phyloP scores from a whole-genome alignment of 2,113 vertebrate species.

The Ceyx cyanopectus region DNA sequence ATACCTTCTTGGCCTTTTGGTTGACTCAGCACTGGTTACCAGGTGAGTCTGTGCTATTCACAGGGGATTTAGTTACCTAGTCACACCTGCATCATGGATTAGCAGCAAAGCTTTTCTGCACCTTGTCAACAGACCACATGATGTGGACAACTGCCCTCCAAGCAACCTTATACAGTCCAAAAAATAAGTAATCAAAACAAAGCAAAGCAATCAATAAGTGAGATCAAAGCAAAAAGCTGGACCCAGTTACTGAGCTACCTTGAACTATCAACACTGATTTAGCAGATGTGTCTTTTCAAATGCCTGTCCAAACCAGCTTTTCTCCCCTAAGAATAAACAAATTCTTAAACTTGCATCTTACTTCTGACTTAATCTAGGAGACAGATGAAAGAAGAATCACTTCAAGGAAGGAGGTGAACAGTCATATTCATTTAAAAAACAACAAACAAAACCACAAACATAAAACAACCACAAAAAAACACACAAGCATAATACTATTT shows the following conservation, averaged over 20 bases:
- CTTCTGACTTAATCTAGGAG: background rate
- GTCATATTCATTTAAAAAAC: background rate
- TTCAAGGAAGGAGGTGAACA: background rate
- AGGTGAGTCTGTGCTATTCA: background rate
- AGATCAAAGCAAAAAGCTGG: background rate
- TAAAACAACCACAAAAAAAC: background rate
- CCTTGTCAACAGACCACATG: background rate
- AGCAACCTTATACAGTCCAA: background rate
- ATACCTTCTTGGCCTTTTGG: rapidly evolving
- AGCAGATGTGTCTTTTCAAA: background rate
- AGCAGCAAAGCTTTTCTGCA: background rate
- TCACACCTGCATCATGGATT: background rate
- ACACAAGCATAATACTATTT: background rate
- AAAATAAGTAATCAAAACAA: background rate
- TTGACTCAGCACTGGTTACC: background rate
- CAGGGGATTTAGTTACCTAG: background rate
- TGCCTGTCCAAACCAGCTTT: background rate
- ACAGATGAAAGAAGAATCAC: background rate
- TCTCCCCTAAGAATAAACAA: background rate
- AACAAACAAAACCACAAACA: no score
- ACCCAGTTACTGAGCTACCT: background rate
- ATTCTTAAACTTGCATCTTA: background rate
- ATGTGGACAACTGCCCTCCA: background rate
- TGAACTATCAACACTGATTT: background rate
- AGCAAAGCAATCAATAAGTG: background rate